Conservation (phyloP, 2,888 invertebrate species). For the Phragmatobia fuliginosa region DNA sequence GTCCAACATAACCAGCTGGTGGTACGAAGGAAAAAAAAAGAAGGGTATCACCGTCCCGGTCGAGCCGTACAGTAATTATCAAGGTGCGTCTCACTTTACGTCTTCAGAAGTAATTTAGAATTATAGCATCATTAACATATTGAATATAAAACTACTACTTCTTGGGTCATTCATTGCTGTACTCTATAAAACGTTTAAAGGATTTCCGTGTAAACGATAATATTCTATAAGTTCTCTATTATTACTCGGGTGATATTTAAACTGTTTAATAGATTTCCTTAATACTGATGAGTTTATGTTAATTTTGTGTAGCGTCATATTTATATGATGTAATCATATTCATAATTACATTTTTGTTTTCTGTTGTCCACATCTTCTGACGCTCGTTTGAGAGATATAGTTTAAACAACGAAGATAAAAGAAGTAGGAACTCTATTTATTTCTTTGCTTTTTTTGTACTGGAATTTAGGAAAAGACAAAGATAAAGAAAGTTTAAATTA, state of each 20-base stretch:
- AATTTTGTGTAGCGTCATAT: background rate
- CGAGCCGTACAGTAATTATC: slow-evolving; percentile 1
- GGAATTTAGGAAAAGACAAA: too few relatives aligned
- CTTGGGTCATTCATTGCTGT: background rate
- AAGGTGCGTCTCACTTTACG: background rate
- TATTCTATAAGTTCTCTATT: background rate
- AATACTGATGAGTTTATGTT: background rate
- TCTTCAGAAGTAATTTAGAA: background rate
- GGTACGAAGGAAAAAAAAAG: too few relatives aligned
- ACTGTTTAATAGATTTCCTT: background rate
- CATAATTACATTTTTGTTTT: too few relatives aligned
- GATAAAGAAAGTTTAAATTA: too few relatives aligned
- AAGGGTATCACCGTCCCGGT: too few relatives aligned
- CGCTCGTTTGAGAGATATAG: too few relatives aligned
- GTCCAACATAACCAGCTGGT: too few relatives aligned
- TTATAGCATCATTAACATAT: background rate
- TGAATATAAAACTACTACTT: background rate
- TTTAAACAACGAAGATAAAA: too few relatives aligned
- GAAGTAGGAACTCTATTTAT: too few relatives aligned
- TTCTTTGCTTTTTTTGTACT: too few relatives aligned
- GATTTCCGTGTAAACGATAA: background rate
- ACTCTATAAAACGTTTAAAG: background rate
- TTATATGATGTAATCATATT: too few relatives aligned
- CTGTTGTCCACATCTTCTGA: too few relatives aligned
- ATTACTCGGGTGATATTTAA: background rate